phyloP scores from a whole-genome alignment of 1,140 invertebrate species.

The Caenorhabditis brenneri region DNA sequence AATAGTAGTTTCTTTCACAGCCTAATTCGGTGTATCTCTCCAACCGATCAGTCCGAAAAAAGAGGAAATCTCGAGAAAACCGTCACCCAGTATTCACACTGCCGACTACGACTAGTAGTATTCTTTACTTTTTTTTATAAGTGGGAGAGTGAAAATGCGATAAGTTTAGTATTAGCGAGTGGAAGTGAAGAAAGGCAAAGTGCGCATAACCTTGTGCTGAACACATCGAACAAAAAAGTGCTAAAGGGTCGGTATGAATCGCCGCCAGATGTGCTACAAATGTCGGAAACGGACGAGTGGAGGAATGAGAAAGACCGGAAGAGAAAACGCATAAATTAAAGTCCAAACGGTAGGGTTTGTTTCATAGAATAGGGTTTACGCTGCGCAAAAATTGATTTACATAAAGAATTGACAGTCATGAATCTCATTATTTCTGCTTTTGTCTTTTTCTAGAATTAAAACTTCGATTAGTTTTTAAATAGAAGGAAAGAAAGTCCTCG shows the following conservation, averaged over 20 bases:
- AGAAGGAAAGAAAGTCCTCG: no score
- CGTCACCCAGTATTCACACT: not conserved
- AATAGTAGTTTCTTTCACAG: conserved; percentile 29
- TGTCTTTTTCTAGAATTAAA: no score
- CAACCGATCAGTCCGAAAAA: not conserved
- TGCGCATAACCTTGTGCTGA: conserved; percentile 31
- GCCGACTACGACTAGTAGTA: conserved; percentile 19
- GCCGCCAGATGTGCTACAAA: conserved; percentile 40
- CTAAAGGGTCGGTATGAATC: conserved; percentile 36
- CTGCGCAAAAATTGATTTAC: not conserved
- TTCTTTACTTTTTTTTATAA: conserved; percentile 23
- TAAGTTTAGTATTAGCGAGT: not conserved
- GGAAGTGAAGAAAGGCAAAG: not conserved
- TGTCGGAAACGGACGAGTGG: conserved; percentile 25
- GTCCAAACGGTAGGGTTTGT: not conserved
- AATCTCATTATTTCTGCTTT: no score
- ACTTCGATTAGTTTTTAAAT: no score
- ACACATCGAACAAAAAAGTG: conserved; percentile 36
- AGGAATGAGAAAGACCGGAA: conserved; percentile 25
- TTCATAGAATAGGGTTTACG: conserved; percentile 3
- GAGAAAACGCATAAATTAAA: conserved; percentile 32
- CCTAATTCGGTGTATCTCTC: conserved; percentile 19
- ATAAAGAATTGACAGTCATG: not conserved
- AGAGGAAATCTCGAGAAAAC: conserved; percentile 21
- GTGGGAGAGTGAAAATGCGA: conserved; percentile 27